Evolutionary conservation across 2,888 invertebrate species (phyloP).

Genomic region (Euplexia lucipara): DNA sequence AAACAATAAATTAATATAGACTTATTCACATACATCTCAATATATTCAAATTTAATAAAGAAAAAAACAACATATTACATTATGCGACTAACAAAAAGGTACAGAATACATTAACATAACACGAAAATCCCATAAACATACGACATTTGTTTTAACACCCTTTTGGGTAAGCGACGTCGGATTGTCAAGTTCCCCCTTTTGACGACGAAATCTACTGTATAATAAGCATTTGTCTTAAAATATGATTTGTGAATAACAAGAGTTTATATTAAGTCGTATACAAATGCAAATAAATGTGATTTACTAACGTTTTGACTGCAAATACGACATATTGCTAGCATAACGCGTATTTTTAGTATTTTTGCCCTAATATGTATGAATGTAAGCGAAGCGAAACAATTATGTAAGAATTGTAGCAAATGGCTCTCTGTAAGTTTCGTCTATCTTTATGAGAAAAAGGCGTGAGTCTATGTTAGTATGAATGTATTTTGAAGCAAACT

Average conservation of each 20-base stretch:
- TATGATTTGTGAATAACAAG: constrained; percentile 46
- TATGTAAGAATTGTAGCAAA: too few relatives aligned
- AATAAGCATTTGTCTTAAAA: constrained; percentile 71
- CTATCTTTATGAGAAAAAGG: too few relatives aligned
- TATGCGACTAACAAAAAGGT: constrained; percentile 70
- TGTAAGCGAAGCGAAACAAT: too few relatives aligned
- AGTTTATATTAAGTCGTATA: constrained; percentile 28
- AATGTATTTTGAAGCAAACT: too few relatives aligned
- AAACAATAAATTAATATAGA: neutral
- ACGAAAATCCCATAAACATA: constrained; percentile 89
- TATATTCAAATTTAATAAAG: constrained; percentile 48
- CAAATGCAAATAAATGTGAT: constrained; percentile 20
- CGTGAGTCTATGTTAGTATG: too few relatives aligned
- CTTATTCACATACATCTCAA: neutral
- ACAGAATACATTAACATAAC: constrained; percentile 86
- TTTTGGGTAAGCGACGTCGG: constrained; percentile 76
- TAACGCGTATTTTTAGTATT: too few relatives aligned
- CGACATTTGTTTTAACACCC: constrained; percentile 88
- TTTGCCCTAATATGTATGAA: too few relatives aligned
- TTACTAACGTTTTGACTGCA: neutral
- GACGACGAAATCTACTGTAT: constrained; percentile 73
- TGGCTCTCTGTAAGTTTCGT: too few relatives aligned
- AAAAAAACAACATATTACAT: constrained; percentile 54
- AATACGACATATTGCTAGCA: too few relatives aligned
- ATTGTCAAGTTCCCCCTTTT: constrained; percentile 78